These are phyloP conservation scores for Procambarus virginalis DNA, from an alignment of 1,140 invertebrate genomes.

Conservation along the genomic window DNA sequence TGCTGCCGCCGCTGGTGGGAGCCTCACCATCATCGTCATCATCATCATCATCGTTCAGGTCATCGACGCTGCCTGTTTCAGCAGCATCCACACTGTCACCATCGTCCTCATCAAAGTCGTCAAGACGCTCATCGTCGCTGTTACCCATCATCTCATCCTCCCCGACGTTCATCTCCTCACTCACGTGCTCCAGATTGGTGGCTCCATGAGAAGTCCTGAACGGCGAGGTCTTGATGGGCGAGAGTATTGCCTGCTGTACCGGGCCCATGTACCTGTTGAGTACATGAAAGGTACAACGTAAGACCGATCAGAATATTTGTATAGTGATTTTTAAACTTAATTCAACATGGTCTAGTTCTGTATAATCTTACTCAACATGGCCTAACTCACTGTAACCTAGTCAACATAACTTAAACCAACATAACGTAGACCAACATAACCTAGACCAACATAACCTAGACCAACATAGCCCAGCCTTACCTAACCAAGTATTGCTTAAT, in stretches of 20 bases:
- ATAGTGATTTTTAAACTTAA: no score
- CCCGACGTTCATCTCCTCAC: constrained; percentile 16
- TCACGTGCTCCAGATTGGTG: constrained; percentile 11
- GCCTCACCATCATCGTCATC: neutral
- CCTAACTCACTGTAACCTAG: no score
- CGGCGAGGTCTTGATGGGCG: constrained; percentile 21
- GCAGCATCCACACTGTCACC: neutral
- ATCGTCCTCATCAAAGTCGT: constrained; percentile 25
- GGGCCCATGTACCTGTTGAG: constrained; percentile 11
- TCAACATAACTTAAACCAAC: no score
- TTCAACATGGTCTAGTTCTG: no score
- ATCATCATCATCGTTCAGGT: neutral
- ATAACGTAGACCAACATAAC: no score
- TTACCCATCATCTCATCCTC: neutral
- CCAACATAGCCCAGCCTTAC: no score
- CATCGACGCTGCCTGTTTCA: no score
- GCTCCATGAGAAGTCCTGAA: neutral
- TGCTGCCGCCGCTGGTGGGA: constrained; percentile 21
- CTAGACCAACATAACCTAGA: no score
- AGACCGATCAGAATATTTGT: no score
- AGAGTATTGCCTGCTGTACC: neutral
- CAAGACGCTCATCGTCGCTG: constrained; percentile 24
- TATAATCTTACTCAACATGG: no score
- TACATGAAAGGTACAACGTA: no score
- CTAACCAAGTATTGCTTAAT: neutral